These are phyloP conservation scores for Aricia artaxerxes DNA, from an alignment of 2,888 invertebrate genomes.

Conservation along the genomic window DNA sequence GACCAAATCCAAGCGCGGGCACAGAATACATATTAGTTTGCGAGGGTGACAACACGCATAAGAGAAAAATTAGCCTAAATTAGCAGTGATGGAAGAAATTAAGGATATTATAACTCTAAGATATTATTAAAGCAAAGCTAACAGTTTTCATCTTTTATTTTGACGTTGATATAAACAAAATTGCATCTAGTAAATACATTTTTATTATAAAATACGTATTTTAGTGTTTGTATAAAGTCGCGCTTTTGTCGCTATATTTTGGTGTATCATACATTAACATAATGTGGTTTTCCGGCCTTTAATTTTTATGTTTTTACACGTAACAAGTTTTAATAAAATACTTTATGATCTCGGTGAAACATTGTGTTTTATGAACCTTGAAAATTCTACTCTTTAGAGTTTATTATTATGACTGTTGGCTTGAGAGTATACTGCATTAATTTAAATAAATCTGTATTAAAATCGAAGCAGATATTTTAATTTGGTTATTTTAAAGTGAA, in stretches of 20 bases:
- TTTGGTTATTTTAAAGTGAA: neutral
- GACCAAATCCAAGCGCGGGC: too few relatives aligned
- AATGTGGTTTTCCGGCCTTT: conserved; percentile 10
- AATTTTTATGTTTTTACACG: conserved; percentile 7
- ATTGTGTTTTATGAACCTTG: conserved; percentile 4
- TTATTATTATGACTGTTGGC: conserved; percentile 3
- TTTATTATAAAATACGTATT: too few relatives aligned
- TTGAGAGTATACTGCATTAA: neutral
- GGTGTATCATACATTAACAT: conserved; percentile 1
- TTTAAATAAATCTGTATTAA: neutral
- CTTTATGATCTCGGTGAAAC: neutral
- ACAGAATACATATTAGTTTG: too few relatives aligned
- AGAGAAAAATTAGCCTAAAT: too few relatives aligned
- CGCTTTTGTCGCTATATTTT: neutral
- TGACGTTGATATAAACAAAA: too few relatives aligned
- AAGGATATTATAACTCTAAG: too few relatives aligned
- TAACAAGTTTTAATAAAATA: neutral
- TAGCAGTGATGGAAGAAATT: too few relatives aligned
- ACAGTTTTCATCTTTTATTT: too few relatives aligned
- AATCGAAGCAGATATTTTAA: neutral
- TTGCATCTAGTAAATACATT: too few relatives aligned
- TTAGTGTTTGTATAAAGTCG: too few relatives aligned
- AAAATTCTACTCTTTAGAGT: conserved; percentile 5
- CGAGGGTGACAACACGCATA: too few relatives aligned
- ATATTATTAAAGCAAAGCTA: too few relatives aligned